Conservation (phyloP, 23 tunicate species). For the Trididemnum miniatum region DNA sequence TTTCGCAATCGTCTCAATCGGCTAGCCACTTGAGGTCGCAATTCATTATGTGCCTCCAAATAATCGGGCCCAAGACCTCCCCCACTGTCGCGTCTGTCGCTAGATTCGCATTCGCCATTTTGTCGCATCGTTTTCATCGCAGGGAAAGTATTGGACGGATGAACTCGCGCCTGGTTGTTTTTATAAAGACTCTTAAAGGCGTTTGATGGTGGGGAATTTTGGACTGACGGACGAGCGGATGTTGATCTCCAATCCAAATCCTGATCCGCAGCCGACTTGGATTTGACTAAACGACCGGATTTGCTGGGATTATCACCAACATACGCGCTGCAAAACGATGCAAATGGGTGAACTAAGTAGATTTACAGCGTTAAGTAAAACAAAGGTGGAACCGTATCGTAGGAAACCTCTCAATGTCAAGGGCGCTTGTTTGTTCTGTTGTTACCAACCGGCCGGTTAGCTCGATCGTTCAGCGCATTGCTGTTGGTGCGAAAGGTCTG, state of each 20-base stretch:
- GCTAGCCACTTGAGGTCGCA: background rate
- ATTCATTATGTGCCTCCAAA: background rate
- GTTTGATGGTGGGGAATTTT: slow-evolving; percentile 18
- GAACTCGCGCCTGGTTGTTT: background rate
- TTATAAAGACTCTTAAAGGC: slow-evolving; percentile 48
- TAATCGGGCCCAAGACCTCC: background rate
- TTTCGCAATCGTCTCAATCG: slow-evolving; percentile 6
- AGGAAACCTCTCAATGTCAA: too few species aligned
- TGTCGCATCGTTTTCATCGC: background rate
- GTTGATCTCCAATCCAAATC: slow-evolving; percentile 59
- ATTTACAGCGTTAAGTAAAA: too few species aligned
- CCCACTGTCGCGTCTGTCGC: background rate
- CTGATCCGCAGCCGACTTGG: slow-evolving; percentile 49
- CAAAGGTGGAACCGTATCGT: too few species aligned
- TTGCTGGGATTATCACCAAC: slow-evolving; percentile 11
- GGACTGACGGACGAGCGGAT: background rate
- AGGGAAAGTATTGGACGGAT: background rate
- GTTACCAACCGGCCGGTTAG: too few species aligned
- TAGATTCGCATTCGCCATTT: background rate
- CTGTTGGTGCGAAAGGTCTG: too few species aligned
- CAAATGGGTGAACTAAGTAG: too few species aligned
- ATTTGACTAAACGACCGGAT: background rate
- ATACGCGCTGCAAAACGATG: background rate
- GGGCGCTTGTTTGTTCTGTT: too few species aligned
- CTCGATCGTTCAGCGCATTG: too few species aligned